Base-by-base conservation (phyloP, 2,113 vertebrate species). In the Oryzias celebensis region DNA sequence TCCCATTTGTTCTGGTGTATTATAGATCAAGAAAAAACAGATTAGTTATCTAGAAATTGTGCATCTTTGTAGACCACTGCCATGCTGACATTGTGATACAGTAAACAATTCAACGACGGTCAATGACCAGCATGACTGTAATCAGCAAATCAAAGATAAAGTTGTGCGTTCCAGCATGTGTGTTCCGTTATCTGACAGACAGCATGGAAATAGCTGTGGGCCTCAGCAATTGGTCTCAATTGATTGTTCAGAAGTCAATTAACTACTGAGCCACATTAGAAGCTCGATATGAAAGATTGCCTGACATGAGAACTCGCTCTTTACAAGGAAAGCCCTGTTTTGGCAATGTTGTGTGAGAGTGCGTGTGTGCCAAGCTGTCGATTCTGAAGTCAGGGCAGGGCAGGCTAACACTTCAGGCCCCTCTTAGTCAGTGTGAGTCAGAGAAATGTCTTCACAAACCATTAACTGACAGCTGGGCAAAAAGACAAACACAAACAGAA, bases 371-470 rank as follows among this genome's bases (percentile, higher is more conserved):
- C 82, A 86, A 76, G 79, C 68, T 52, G 80, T 80, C 83, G 86
- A 64, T 87, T 89, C 83, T 80, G 72, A 81, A 85, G 86, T 88
- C 86, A 83, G 83, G 86, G 88, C 86, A 81, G 83, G 81, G 81
- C 87, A 89, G 62, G 83, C 83, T 68, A 62, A 36, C 69, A 78
- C 83, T 82, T 68, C 63, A 75, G 83, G 71, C 84, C 65, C 59
- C 53, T 77, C 63, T 86, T 78, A 79, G 79, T 81, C 86, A 81
- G 68, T 65, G 66, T 75, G 83, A 86, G 74, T 87, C 85, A 87
- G 69, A 59, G 26, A 74, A 73, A 65, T 54, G 78, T 80, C 82
- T 81, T 71, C 65, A 82, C 80, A 81, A 24, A 42, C 0, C 6
- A 67, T 48, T 54, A 65, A 73, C 72, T 75, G 68, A 81, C 71